Base-by-base conservation (phyloP, 1,140 invertebrate genomes). In the Ceratoteleas bidentatus region DNA sequence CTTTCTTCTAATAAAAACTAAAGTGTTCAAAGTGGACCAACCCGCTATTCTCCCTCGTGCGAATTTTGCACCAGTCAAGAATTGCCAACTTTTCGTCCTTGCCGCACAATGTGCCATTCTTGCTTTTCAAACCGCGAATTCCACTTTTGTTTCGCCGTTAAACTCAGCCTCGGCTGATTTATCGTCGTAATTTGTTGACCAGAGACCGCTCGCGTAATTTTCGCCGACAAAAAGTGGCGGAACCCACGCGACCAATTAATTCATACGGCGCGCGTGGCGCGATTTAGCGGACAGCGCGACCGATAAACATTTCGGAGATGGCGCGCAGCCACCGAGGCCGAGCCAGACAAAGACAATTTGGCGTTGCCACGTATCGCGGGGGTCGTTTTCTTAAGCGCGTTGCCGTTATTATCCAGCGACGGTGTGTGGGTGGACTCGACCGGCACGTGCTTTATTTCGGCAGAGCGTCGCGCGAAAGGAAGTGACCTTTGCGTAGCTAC, bases 371-470 rank as follows among this genome's bases (percentile, higher is more conserved):
- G 40, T 70, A 61, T 40, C 47, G 50, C 56, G 58, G 49, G 36
- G 52, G 15, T 49, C 43, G 61, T 58, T 69, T 75, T 74, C 77
- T 81, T 70, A 75, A 69, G 70, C 70, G 70, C 24, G 24, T 24
- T 69, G 65, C 58, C 64, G 70, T 81, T 75, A 66, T 70, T 70
- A 56, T 81, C 43, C 53, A 2, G 52, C 54, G 53, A 24, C 56
- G 16, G 64, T 33, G 65, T 54, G 53, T 54, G 43, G 61, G 47
- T 11, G 68, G 57, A 9, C 34, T 36, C 56, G 32, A 64, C 49
- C 7, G 54, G 36, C 52, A 74, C 77, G 86, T 90, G 66, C 72
- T 76, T 81, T 76, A 81, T 76, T 81, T 81, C 66, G 72, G 72
- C 76, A 72, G 76, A 81, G 75, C 70, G 70, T 56, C 58, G 33